Evolutionary conservation across 2,888 invertebrate genomes (phyloP).

Genomic region (Nebria salina): DNA sequence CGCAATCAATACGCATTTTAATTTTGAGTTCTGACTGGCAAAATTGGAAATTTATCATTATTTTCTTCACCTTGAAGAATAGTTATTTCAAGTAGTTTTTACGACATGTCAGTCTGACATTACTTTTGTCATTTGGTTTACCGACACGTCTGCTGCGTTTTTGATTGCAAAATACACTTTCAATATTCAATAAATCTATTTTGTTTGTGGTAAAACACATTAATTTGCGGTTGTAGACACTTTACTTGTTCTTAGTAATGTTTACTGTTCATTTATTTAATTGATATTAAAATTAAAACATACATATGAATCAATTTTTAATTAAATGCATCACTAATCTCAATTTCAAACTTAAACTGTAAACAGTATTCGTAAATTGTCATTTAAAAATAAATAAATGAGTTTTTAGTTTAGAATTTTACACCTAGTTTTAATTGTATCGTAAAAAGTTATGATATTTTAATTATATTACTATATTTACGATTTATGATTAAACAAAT

Average conservation of each 20-base stretch:
- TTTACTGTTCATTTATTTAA: not conserved
- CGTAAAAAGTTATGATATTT: too few species aligned
- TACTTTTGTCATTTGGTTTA: not conserved
- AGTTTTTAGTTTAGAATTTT: too few species aligned
- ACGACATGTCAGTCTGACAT: not conserved
- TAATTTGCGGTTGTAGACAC: not conserved
- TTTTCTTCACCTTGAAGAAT: not conserved
- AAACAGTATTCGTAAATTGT: too few species aligned
- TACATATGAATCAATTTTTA: too few species aligned
- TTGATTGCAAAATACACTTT: not conserved
- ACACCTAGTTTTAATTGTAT: too few species aligned
- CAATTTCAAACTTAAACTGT: too few species aligned
- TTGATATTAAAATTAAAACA: not conserved
- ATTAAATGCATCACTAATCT: too few species aligned
- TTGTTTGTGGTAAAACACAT: not conserved
- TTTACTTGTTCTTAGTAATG: not conserved
- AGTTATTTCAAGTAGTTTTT: not conserved
- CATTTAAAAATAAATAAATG: too few species aligned
- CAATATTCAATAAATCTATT: not conserved
- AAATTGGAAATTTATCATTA: not conserved
- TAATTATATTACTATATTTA: too few species aligned
- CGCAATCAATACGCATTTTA: not conserved
- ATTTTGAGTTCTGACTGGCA: constrained; percentile 3
- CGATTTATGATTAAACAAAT: too few species aligned
- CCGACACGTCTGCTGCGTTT: not conserved